Percentiles rank a stretch among this genome's conserved stretches.
phyloP scores from a whole-genome alignment of 2,888 invertebrate species.

The Amblyteles armatorius region DNA sequence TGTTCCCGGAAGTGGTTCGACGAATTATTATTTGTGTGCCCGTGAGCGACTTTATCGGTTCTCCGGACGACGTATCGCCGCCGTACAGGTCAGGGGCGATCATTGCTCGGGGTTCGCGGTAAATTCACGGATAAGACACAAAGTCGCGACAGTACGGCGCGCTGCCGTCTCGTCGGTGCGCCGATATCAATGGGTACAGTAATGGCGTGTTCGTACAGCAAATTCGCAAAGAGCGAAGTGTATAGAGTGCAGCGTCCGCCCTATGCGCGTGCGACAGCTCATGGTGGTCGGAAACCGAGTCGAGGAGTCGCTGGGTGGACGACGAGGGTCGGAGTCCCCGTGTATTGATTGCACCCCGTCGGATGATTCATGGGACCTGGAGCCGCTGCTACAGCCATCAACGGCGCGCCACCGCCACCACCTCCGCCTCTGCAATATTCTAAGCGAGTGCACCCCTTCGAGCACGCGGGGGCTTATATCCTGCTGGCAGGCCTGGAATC shows the following conservation, averaged over 20 bases:
- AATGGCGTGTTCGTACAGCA: conserved; percentile 11
- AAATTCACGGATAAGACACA: conserved; percentile 56
- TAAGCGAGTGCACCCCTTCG: conserved; percentile 74
- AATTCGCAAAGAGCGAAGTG: conserved; percentile 30
- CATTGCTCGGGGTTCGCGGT: conserved; percentile 16
- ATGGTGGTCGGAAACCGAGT: conserved; percentile 70
- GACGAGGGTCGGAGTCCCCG: conserved; percentile 76
- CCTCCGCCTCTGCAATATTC: conserved; percentile 77
- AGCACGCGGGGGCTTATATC: conserved; percentile 56
- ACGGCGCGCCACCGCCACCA: conserved; percentile 68
- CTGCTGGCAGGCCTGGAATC: conserved; percentile 22
- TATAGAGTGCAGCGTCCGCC: conserved; percentile 18
- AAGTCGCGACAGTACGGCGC: conserved; percentile 61
- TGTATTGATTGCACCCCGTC: conserved; percentile 81
- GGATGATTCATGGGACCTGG: conserved; percentile 82
- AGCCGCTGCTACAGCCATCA: conserved; percentile 52
- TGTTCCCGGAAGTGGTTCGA: background rate
- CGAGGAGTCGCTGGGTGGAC: conserved; percentile 67
- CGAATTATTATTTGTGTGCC: background rate
- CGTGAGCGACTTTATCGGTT: background rate
- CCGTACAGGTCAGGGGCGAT: conserved; percentile 2
- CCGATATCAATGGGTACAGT: conserved; percentile 13
- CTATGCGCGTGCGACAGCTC: conserved; percentile 65
- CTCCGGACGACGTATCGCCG: background rate
- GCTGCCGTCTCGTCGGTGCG: conserved; percentile 12